A percentile compares a stretch with the other conserved stretches of the same genome.
Evolutionary conservation across 2,888 invertebrate genomes (phyloP).

Genomic region (Polyommatus iphigenia): DNA sequence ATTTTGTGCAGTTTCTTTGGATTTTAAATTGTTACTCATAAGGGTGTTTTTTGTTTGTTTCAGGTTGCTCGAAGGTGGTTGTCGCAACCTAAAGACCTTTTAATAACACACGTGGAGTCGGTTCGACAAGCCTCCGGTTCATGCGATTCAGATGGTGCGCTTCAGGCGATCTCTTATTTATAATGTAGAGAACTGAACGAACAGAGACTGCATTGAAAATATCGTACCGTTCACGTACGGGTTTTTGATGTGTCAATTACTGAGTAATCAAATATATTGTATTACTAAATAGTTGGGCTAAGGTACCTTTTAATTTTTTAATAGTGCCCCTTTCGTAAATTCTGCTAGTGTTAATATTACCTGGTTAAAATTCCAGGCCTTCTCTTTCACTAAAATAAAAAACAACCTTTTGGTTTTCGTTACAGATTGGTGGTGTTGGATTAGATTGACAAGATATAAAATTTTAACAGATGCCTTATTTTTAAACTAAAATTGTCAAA

Average conservation of each 20-base stretch:
- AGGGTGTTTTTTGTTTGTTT: slow-evolving; percentile 37
- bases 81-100: slow-evolving; percentile 67
- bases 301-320: no score
- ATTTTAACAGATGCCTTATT: not conserved
- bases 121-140: slow-evolving; percentile 52
- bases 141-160: slow-evolving; percentile 59
- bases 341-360: no score
- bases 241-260: no score
- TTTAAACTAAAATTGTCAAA: not conserved
- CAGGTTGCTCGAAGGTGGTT: slow-evolving; percentile 43
- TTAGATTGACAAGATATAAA: not conserved
- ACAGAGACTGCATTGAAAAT: slow-evolving; percentile 36
- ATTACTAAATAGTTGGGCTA: no score
- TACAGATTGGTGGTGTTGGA: no score
- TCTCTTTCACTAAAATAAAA: no score
- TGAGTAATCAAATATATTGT: no score
- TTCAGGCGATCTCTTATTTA: slow-evolving; percentile 63
- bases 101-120: slow-evolving; percentile 62
- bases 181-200: slow-evolving; percentile 47
- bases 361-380: no score
- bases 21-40: slow-evolving; percentile 36
- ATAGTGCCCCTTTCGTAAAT: no score
- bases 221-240: not conserved
- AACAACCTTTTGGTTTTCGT: no score
- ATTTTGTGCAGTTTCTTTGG: slow-evolving; percentile 33